These are phyloP conservation scores for pig (Sus scrofa) DNA, from an alignment of 2,113 vertebrate genomes.

Conservation along the genomic window T2T-Sscrofa CM000829.6:63882501-63883000, in stretches of 20 bases:
- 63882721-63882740: not conserved
- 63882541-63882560: not conserved
- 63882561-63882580: conserved; percentile 14
- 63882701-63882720: conserved; percentile 18
- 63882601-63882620: not conserved
- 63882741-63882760: not conserved
- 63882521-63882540: not conserved
- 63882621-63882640: not conserved
- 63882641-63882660: not conserved
- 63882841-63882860: conserved; percentile 16
- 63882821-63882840: conserved; percentile 2
- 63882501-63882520: not conserved
- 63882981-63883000: not conserved
- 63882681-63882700: not conserved
- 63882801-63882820: not conserved
- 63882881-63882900: conserved; percentile 4
- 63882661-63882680: not conserved
- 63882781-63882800: not conserved
- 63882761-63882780: not conserved
- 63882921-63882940: conserved; percentile 9
- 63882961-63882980: not conserved
- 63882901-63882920: not conserved
- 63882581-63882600: not conserved
- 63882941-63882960: not conserved
- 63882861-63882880: not conserved